Base-by-base conservation (phyloP, 2,888 invertebrate species). In the Mesochorus sp. region DNA sequence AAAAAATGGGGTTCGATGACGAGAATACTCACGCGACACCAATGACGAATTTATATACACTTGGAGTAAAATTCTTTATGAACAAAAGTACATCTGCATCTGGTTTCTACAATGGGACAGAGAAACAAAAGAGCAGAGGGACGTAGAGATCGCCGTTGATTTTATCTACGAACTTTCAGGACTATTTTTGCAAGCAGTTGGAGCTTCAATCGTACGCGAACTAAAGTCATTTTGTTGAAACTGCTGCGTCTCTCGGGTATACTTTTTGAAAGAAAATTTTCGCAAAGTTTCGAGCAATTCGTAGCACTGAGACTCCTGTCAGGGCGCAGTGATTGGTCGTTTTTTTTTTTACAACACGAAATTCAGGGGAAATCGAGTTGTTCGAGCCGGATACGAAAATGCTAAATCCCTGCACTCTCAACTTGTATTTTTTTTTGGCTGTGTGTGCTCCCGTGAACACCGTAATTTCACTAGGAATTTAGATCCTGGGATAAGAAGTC, bases 221-320 rank as follows among this genome's bases (percentile, higher is more conserved):
- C 34, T 42, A 57, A 55, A 64, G 44, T 70, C 24, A 55, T 73
- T 72, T 51, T 34, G 39, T 76, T 37, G 24, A 34, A 67, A 67
- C 28, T n/a, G n/a, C n/a, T n/a, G n/a, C n/a, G n/a, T n/a, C n/a
- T 64, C 37, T 28, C 10, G 21, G 51, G 17, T 5, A 31, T 6
- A 51, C 55, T 66, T 51, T 21, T 12, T 4, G 42, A 1, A 3
- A 59, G 19, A 34, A 51, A 49, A 49, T 55, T 62, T 61, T 24
- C n/a, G 34, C 4, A 47, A 57, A 70, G 53, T 62, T 70, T 68
- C 10, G 17, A 37, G 28, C 12, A 12, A 61, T 67, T 31, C 12
- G 19, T 5, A 21, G 39, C 39, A 21, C 12, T 49, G n/a, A 34
- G 8, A 47, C 10, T n/a, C 1, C 5, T 3, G 24, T 6, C n/a